Conservation (phyloP, 2,888 invertebrate genomes). For the Caenorhabditis plicata region DNA sequence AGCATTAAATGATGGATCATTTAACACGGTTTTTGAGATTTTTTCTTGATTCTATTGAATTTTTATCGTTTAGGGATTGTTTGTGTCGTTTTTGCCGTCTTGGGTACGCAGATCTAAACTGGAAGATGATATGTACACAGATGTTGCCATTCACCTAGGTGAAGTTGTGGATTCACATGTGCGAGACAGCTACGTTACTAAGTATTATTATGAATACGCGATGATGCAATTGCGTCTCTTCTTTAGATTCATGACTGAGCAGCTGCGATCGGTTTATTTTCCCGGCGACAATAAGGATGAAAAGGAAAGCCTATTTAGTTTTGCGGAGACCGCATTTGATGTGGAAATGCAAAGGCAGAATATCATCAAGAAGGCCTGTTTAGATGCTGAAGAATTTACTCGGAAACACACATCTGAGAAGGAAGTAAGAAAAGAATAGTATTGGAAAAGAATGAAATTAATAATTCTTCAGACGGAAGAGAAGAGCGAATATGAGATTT, state of each 20-base stretch:
- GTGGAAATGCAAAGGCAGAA: slow-evolving; percentile 10
- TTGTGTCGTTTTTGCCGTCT: no score
- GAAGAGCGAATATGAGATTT: background rate
- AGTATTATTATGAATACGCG: no score
- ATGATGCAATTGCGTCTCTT: background rate
- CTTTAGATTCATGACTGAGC: slow-evolving; percentile 9
- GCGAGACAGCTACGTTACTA: slow-evolving; percentile 1
- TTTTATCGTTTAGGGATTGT: no score
- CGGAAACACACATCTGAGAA: background rate
- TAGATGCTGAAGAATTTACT: slow-evolving; percentile 1
- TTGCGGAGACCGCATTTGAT: slow-evolving; percentile 12
- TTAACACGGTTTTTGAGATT: background rate
- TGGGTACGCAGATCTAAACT: slow-evolving; percentile 1
- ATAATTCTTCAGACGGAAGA: background rate
- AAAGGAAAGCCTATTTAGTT: background rate
- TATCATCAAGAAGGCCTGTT: slow-evolving; percentile 3
- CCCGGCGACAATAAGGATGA: background rate
- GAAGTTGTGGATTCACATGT: background rate
- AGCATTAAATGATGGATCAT: background rate
- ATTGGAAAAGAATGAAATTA: no score
- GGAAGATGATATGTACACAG: background rate
- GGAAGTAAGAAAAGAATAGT: no score
- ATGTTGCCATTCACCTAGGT: background rate
- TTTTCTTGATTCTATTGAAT: background rate
- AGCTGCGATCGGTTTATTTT: background rate